phyloP scores from a whole-genome alignment of 2,888 invertebrate species.

The Endotricha flammealis region DNA sequence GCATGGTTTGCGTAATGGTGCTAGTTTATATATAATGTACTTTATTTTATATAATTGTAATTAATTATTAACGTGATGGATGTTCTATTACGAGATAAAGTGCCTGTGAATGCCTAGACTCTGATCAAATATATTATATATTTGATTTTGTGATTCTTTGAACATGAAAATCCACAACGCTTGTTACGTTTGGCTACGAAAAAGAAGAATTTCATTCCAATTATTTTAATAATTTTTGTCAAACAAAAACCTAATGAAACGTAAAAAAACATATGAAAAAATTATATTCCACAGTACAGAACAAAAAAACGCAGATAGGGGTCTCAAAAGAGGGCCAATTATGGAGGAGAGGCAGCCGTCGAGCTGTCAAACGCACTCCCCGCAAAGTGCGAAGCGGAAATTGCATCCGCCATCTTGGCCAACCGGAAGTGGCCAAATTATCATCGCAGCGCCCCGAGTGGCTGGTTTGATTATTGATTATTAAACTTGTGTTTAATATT shows the following conservation, averaged over 20 bases:
- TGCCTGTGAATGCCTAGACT: too few relatives aligned
- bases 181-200: too few relatives aligned
- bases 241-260: background rate
- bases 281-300: background rate
- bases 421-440: conserved; percentile 53
- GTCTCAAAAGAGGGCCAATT: background rate
- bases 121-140: too few relatives aligned
- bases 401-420: conserved; percentile 49
- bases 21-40: too few relatives aligned
- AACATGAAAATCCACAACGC: too few relatives aligned
- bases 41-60: too few relatives aligned
- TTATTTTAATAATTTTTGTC: too few relatives aligned
- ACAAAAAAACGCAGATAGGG: background rate
- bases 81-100: too few relatives aligned
- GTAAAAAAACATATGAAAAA: background rate
- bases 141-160: too few relatives aligned
- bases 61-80: too few relatives aligned
- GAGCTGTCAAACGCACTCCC: conserved; percentile 46
- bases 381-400: conserved; percentile 46
- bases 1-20: too few relatives aligned
- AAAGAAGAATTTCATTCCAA: too few relatives aligned
- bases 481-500: background rate
- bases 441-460: conserved; percentile 20
- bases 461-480: conserved; percentile 14
- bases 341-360: background rate